Evolutionary conservation across 2,113 vertebrate genomes (phyloP), one percentile per base, ranked within the genome.

Genomic region (Zeus faber): DNA sequence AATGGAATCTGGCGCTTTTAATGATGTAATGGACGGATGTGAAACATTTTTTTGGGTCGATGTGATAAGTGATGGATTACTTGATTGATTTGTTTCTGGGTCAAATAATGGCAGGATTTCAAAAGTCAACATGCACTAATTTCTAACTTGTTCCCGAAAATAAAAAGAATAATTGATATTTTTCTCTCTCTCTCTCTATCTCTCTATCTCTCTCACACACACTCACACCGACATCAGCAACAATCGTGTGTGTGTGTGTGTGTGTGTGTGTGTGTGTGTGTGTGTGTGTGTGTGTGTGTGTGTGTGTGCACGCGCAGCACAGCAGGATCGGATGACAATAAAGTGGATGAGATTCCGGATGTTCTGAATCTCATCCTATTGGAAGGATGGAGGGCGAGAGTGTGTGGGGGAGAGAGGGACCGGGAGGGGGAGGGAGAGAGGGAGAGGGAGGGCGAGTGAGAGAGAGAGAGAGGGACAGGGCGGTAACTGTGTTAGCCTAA

Each of bases 261-360:
- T 40, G 5, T 5, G 14, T 40, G 37, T 40, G 37, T 40, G 37
- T 40, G 37, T 40, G 14, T 40, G 37, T 40, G 37, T 29, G 33
- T 56, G 43, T 37, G 45, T 35, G 59, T 37, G 24, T 54, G 21
- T 22, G 5, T 17, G 11, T 35, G 55, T 55, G 21, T 5, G 29
- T 81, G 35, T 80, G 31, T 72, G 71, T 67, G 85, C 70, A 80
- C 58, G 49, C 80, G 73, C 74, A 86, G 73, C 72, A 47, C 85
- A 82, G 68, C 67, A 40, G 75, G 73, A 87, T 85, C 83, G 83
- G 87, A 88, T 86, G 79, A 87, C 81, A 90, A 88, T 80, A 89
- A 92, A 90, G 79, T 88, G 85, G 89, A 91, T 90, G 88, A 88
- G 83, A 89, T 88, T 89, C 82, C 80, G 85, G 89, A 89, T 80